phyloP scores from a whole-genome alignment of 2,113 vertebrate genomes.

The Sphyrna mokarran region DNA sequence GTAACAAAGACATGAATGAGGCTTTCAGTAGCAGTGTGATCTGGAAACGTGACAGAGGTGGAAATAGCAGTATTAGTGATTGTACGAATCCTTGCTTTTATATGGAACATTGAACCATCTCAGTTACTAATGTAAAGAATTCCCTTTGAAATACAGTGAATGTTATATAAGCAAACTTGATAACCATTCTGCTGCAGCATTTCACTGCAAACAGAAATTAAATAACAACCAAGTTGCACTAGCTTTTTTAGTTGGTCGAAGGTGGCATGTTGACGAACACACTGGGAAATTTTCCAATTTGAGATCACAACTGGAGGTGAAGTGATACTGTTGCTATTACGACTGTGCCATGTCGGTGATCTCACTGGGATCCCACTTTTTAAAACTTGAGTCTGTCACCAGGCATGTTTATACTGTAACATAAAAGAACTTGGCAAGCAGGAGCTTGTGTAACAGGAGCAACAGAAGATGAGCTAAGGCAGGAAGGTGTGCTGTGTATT shows the following conservation, averaged over 20 bases:
- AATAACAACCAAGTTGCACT: background rate
- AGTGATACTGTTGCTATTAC: background rate
- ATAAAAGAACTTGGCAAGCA: slow-evolving; percentile 2
- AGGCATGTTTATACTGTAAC: background rate
- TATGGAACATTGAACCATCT: background rate
- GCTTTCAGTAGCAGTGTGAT: too few species aligned
- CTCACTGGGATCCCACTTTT: background rate
- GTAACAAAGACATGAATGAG: too few species aligned
- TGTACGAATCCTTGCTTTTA: background rate
- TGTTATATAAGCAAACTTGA: background rate
- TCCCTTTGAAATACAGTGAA: background rate
- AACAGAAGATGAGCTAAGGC: background rate
- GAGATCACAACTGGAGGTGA: background rate
- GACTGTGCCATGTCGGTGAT: background rate
- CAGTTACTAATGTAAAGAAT: background rate
- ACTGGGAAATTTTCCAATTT: background rate
- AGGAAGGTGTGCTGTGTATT: background rate
- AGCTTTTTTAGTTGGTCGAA: background rate
- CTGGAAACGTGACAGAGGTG: too few species aligned
- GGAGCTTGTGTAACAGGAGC: background rate
- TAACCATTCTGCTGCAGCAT: background rate
- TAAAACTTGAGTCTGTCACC: background rate
- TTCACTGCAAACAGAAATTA: background rate
- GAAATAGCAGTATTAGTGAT: too few species aligned
- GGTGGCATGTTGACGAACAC: background rate